Evolutionary conservation across 2,888 invertebrate genomes (phyloP), one percentile per base, ranked within the genome.

Genomic region (Conchocele bisecta): DNA sequence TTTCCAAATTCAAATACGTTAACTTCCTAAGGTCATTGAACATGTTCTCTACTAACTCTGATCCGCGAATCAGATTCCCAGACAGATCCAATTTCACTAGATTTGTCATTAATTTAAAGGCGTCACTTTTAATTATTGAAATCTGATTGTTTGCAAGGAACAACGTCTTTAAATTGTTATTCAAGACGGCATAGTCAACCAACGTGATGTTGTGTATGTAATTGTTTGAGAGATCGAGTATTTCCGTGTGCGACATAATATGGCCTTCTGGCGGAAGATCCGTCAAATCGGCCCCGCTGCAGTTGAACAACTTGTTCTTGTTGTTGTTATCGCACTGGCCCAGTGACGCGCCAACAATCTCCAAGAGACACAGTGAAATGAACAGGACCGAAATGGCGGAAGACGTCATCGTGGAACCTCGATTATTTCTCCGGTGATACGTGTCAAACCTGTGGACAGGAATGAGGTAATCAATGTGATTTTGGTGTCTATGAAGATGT

Each of bases 61-160:
- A n/a, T 1, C 76, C 76, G 24, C 33, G 22, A 1, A 77, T 48
- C 28, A 33, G 24, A 57, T 77, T 77, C 6, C 58, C 53, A 9
- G 76, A 77, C 44, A 77, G 56, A 66, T 77, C 76, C 7, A 77
- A 29, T 17, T 9, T 6, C 2, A 41, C 31, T 28, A 77, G 29
- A 35, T 54, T 20, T 37, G 41, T 63, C 22, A 73, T 46, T 31
- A 29, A 28, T 41, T 11, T 35, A 42, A 77, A 77, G 1, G 68
- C 68, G 9, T 69, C 35, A 1, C 26, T 37, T 24, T 61, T 37
- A 5, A 77, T 20, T 2, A 22, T 22, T 11, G 37, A n/a, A 9
- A 77, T 77, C 17, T 63, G 57, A 35, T 77, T 77, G 17, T 59
- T 44, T 11, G 48, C 50, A 2, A 77, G 26, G 26, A 64, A n/a